Percentiles rank a stretch among this genome's conserved stretches.
Evolutionary conservation across 1,140 invertebrate species (phyloP).

Genomic region (Bicyclus anynana): DNA sequence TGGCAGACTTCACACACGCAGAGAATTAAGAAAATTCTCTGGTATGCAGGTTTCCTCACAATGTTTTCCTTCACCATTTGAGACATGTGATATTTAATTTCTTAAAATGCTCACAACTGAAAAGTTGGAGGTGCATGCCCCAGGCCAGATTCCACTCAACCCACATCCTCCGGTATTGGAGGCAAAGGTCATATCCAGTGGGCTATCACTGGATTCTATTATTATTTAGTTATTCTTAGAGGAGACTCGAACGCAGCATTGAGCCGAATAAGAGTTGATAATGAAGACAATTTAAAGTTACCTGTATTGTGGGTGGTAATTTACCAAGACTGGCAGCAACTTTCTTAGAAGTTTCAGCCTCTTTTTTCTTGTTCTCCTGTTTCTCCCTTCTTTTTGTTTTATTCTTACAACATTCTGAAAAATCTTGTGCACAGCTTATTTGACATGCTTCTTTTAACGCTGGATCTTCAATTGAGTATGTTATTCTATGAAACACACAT

Average conservation of each 20-base stretch:
- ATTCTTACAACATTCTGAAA: constrained; percentile 56
- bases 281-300: constrained; percentile 15
- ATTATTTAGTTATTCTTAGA: not conserved
- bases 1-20: too few species aligned
- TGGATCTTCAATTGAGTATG: constrained; percentile 44
- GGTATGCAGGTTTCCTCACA: too few species aligned
- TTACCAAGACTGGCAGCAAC: constrained; percentile 35
- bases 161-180: too few species aligned
- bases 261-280: too few species aligned
- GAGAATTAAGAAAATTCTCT: too few species aligned
- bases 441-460: constrained; percentile 50
- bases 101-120: too few species aligned
- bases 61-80: too few species aligned
- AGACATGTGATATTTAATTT: too few species aligned
- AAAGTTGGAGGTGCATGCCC: too few species aligned
- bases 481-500: constrained; percentile 52
- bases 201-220: not conserved
- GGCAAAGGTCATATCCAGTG: too few species aligned
- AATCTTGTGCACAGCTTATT: constrained; percentile 45
- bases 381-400: constrained; percentile 45
- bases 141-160: too few species aligned
- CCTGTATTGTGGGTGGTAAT: constrained; percentile 62
- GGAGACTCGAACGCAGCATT: too few species aligned
- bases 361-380: constrained; percentile 41
- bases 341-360: constrained; percentile 32